Percentiles rank a stretch among this genome's conserved stretches.
Conservation (phyloP, 1,140 invertebrate genomes). For the Brachionus rubens region DNA sequence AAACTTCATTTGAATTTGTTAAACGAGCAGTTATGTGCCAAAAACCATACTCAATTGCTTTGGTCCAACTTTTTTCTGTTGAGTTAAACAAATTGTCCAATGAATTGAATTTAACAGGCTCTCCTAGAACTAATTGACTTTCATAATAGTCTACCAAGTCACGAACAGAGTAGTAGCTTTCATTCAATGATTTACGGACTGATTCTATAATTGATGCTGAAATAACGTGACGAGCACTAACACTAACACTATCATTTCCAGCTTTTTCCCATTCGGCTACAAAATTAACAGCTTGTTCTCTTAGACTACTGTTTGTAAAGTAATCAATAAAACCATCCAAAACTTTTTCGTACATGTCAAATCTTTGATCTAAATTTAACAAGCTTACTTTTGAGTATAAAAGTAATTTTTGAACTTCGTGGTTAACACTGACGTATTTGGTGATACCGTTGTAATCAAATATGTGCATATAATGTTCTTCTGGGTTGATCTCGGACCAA, state of each 20-base stretch:
- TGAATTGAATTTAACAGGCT: not conserved
- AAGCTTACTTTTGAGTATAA: not conserved
- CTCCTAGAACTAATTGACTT: not conserved
- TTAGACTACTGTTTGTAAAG: not conserved
- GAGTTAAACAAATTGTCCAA: not conserved
- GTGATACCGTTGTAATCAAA: constrained; percentile 12
- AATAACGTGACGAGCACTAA: not conserved
- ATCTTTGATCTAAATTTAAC: not conserved
- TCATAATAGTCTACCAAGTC: not conserved
- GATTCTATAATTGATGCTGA: not conserved
- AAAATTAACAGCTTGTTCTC: constrained; percentile 5
- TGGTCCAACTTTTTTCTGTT: constrained; percentile 11
- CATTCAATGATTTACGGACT: not conserved
- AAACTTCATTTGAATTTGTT: not conserved
- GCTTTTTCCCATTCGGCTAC: constrained; percentile 16
- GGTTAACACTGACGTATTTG: not conserved
- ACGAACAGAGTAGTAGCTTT: not conserved
- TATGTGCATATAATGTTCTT: not conserved
- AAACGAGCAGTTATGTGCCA: constrained; percentile 12
- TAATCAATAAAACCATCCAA: not conserved
- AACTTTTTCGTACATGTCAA: not conserved
- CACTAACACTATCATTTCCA: not conserved
- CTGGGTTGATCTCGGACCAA: constrained; percentile 3
- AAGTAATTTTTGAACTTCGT: constrained; percentile 1
- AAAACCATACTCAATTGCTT: constrained; percentile 24